Base-by-base conservation (phyloP, 2,113 vertebrate species). In the Megaptera novaeangliae region DNA sequence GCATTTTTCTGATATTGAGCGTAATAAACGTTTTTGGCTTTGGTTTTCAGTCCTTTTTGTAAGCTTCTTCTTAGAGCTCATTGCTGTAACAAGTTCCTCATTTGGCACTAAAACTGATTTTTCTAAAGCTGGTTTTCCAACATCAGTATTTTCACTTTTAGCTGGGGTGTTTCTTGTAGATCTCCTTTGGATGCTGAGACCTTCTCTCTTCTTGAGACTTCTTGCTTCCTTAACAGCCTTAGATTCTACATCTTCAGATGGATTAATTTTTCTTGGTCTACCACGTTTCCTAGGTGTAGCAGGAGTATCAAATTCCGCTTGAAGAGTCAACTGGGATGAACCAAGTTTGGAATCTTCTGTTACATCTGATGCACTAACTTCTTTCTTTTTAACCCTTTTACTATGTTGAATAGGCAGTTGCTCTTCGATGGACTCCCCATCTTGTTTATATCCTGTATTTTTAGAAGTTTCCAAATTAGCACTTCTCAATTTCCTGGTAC, bases 361-460 rank as follows among this genome's bases (percentile, higher is more conserved):
- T 71, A 97, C 21, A 93, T 98, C 98, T 6, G 95, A 95, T 0
- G 69, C 46, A 6, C 41, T 94, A 64, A 31, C 52, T 57, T 97
- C 98, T 29, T 15, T 98, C 96, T 98, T 99, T 97, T 93, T 98
- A 81, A 98, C 98, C 98, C 98, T 99, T 95, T 96, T 98, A 59
- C 41, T 81, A 14, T 1, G 97, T 9, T 80, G 97, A 98, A 98
- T 4, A 88, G 95, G 82, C 49, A 41, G 74, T 3, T 96, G 93
- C 66, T 98, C 96, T 31, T 97, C 97, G 88, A 61, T 34, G 21
- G 91, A 90, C 80, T 96, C 96, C 25, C 46, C 77, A 72, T 98
- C 98, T 84, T 98, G 98, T 41, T 98, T 97, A 91, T 90, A 97
- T 49, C 97, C 81, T 72, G 0, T 68, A 21, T 92, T 97, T 97